These are phyloP conservation scores for Oryzias celebensis DNA, from an alignment of 2,113 vertebrate genomes.

Conservation along the genomic window DNA sequence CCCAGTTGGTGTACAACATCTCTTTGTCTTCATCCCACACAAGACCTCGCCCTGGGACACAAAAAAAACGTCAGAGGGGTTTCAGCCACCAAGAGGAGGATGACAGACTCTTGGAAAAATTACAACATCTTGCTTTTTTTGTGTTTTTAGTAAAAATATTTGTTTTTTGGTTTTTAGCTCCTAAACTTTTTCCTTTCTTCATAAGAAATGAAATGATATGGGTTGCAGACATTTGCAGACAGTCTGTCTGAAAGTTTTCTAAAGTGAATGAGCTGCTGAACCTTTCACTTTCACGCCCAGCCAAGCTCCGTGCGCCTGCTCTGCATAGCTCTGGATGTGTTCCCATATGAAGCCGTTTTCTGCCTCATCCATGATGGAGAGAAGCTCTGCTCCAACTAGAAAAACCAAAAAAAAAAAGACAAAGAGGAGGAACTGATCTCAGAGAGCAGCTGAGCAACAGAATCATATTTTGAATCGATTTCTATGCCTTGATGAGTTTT, in stretches of 20 bases:
- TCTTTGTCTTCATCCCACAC: slow-evolving; percentile 87
- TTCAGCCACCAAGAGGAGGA: no score
- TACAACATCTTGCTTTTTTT: no score
- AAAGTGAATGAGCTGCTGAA: slow-evolving; percentile 48
- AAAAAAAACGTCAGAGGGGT: neutral
- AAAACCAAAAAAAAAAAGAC: neutral
- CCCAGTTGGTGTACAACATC: slow-evolving; percentile 95
- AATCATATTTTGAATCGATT: slow-evolving; percentile 12
- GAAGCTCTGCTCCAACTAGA: slow-evolving; percentile 84
- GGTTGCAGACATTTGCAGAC: neutral
- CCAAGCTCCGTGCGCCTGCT: slow-evolving; percentile 89
- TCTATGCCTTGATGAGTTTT: no score
- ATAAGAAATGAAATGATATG: no score
- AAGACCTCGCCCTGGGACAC: slow-evolving; percentile 79
- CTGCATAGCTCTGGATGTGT: slow-evolving; percentile 87
- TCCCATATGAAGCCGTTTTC: slow-evolving; percentile 96
- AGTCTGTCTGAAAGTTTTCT: neutral
- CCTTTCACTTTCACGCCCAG: slow-evolving; percentile 95
- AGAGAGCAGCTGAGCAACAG: neutral
- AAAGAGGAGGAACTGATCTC: slow-evolving; percentile 25
- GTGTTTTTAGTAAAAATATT: no score
- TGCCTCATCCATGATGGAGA: slow-evolving; percentile 90
- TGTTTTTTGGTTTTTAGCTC: no score
- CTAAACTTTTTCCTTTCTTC: no score
- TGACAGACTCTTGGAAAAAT: no score